Percentiles rank a stretch among this genome's conserved stretches.
phyloP scores from a whole-genome alignment of 92 coral and sea anemone species.

The Siderastrea radians region DNA sequence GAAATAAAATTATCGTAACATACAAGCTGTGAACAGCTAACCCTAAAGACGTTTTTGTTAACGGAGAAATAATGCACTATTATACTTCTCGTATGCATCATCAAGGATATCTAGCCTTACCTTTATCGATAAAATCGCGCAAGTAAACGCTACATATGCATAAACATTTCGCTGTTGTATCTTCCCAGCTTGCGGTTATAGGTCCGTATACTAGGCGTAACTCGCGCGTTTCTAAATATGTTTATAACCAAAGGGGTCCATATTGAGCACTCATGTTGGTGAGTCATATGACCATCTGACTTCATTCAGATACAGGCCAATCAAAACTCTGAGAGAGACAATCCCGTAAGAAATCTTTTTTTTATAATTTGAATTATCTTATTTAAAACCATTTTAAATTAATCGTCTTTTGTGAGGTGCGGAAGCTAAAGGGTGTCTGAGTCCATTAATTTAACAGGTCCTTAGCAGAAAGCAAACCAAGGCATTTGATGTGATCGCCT shows the following conservation, averaged over 20 bases:
- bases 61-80: too few relatives aligned
- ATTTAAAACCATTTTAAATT: too few relatives aligned
- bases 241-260: slow-evolving; percentile 12
- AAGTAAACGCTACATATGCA: too few relatives aligned
- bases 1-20: neutral
- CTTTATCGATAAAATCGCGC: neutral
- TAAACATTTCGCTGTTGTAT: neutral
- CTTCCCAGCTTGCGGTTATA: neutral
- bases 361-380: too few relatives aligned
- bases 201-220: neutral
- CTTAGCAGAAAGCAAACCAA: neutral
- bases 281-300: slow-evolving; percentile 7
- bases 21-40: neutral
- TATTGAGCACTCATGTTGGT: neutral
- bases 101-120: neutral
- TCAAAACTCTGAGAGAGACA: neutral
- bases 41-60: neutral
- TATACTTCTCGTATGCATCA: neutral
- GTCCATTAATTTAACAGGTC: too few relatives aligned
- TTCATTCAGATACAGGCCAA: neutral
- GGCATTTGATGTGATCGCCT: too few relatives aligned
- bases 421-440: too few relatives aligned
- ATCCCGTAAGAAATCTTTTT: too few relatives aligned
- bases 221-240: neutral
- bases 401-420: too few relatives aligned